A percentile compares a stretch with the other conserved stretches of the same genome.
These are phyloP conservation scores for Achroia grisella DNA, from an alignment of 1,140 invertebrate genomes.

Conservation along the genomic window DNA sequence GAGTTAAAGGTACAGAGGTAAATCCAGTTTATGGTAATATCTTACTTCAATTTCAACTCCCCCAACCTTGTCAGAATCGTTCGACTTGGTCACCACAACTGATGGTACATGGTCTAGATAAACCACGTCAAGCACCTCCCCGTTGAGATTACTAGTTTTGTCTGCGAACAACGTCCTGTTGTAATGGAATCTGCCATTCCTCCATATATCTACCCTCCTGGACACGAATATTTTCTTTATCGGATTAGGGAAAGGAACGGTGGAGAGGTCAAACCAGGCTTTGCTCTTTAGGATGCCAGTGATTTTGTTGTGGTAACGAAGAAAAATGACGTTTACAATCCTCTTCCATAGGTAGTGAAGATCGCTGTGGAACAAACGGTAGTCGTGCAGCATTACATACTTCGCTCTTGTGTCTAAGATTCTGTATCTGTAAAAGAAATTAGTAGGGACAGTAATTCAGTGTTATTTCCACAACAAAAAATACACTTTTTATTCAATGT, in stretches of 20 bases:
- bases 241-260: constrained; percentile 80
- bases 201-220: constrained; percentile 78
- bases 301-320: constrained; percentile 72
- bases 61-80: constrained; percentile 76
- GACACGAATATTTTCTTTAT: constrained; percentile 71
- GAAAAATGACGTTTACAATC: constrained; percentile 83
- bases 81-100: constrained; percentile 68
- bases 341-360: constrained; percentile 84
- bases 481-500: too few species aligned
- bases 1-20: too few species aligned
- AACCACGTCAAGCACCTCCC: constrained; percentile 75
- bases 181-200: constrained; percentile 74
- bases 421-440: constrained; percentile 73
- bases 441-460: neutral
- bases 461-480: too few species aligned
- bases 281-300: constrained; percentile 33
- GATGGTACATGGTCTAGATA: constrained; percentile 83
- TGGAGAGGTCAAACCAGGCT: constrained; percentile 80
- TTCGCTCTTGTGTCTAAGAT: constrained; percentile 80
- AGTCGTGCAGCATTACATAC: constrained; percentile 81
- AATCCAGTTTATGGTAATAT: too few species aligned
- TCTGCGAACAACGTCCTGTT: constrained; percentile 72
- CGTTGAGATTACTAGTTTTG: constrained; percentile 76
- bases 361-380: constrained; percentile 77
- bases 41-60: constrained; percentile 67